Conservation (phyloP, 1,140 invertebrate genomes). For the Schlechtendalia chinensis region DNA sequence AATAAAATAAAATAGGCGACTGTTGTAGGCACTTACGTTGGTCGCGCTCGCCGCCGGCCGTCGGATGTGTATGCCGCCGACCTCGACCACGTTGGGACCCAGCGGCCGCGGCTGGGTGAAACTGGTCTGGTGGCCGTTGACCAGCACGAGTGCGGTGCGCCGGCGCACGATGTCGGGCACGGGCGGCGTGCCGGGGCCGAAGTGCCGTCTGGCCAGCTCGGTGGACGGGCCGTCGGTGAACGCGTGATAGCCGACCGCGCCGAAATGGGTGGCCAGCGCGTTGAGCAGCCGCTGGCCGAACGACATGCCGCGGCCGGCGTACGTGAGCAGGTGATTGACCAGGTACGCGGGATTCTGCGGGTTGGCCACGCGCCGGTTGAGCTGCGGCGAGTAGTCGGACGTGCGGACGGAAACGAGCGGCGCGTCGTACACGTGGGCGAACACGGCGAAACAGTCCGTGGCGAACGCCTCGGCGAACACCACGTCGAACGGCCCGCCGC, state of each 20-base stretch:
- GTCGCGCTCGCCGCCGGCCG: constrained; percentile 57
- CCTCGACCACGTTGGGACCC: constrained; percentile 65
- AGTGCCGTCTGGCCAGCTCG: constrained; percentile 48
- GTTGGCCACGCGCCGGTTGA: constrained; percentile 57
- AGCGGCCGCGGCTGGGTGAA: constrained; percentile 62
- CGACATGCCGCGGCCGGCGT: constrained; percentile 50
- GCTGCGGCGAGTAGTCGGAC: constrained; percentile 53
- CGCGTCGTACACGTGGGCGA: constrained; percentile 56
- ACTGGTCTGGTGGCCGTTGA: constrained; percentile 64
- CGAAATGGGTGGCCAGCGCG: constrained; percentile 27
- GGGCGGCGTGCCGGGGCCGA: constrained; percentile 55
- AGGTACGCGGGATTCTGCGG: constrained; percentile 53
- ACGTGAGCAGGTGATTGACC: constrained; percentile 49
- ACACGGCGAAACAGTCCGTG: constrained; percentile 52
- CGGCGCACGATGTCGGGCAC: constrained; percentile 60
- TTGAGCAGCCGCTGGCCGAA: constrained; percentile 51
- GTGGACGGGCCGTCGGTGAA: constrained; percentile 33
- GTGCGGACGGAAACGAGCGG: constrained; percentile 57
- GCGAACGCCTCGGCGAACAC: constrained; percentile 53
- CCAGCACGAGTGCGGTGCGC: constrained; percentile 63
- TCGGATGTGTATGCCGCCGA: constrained; percentile 68
- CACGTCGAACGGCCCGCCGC: constrained; percentile 51
- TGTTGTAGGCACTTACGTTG: constrained; percentile 28
- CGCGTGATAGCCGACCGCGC: constrained; percentile 11
- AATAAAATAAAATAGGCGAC: too few relatives aligned